Base-by-base conservation (phyloP, 2,797 vertebrate species). In the Pangasius macronema region DNA sequence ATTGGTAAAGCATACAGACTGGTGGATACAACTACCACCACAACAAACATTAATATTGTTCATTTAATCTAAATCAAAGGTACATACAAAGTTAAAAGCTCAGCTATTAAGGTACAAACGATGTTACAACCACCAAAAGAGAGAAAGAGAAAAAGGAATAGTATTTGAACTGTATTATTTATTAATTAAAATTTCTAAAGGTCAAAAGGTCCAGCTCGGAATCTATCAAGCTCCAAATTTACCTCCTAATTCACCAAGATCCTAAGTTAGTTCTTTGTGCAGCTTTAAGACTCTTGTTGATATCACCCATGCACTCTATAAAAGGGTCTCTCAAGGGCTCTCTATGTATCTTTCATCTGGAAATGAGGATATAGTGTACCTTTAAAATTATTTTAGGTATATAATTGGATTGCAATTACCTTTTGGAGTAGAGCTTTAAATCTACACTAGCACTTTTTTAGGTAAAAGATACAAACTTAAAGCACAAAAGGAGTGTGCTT, bases 141-240 rank as follows among this genome's bases (percentile, higher is more conserved):
- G 5, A 7, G 30, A 55, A n/a, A 30, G 18, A 22, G 14, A 8
- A 22, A 30, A 20, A 20, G 3, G 55, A 79, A 36, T 86, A 90
- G 84, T 91, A 92, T 75, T 91, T 87, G 85, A 90, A 92, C 92
- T 91, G 93, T 92, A 92, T 33, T 55, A 77, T 55, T n/a, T n/a
- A 7, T 22, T 70, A 39, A 70, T 33, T 33, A 65, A 6, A 10
- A 63, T 27, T 63, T 63, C 24, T n/a, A 65, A 65, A 65, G 1
- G 36, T 72, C 68, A 72, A 70, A 70, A 39, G 36, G 20, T 72
- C 20, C 20, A 73, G 72, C 13, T 14, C 42, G 2, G 14, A 49
- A 49, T n/a, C n/a, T n/a, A n/a, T n/a, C 57, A 53, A 53, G 13
- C 7, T 59, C 59, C 7, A 9, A 27, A 63, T 10, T n/a, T 65